phyloP scores from a whole-genome alignment of 2,113 vertebrate genomes.

The Rhagologus leucostigma region DNA sequence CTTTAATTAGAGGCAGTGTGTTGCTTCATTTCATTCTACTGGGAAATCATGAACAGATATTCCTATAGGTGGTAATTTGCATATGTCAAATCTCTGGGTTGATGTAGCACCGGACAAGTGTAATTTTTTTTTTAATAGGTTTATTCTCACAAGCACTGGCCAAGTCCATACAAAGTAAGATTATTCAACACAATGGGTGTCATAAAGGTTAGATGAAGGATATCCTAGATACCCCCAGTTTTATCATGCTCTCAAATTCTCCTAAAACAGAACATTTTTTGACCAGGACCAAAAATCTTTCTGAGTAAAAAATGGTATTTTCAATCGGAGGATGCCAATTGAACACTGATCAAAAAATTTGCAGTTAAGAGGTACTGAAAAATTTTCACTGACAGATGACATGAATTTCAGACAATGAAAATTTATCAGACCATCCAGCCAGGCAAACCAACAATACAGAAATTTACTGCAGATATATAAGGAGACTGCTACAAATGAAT shows the following conservation, averaged over 20 bases:
- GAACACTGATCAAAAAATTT: not conserved
- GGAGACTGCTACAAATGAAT: not conserved
- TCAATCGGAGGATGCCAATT: rapidly evolving
- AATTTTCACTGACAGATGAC: not conserved
- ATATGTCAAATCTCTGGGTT: not conserved
- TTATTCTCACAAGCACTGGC: not conserved
- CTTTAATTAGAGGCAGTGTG: not conserved
- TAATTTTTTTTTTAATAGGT: not conserved
- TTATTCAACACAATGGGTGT: not conserved
- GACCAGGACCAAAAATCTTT: not conserved
- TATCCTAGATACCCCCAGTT: not conserved
- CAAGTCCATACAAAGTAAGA: not conserved
- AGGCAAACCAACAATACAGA: not conserved
- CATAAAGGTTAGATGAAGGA: not conserved
- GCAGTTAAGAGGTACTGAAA: not conserved
- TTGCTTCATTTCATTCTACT: not conserved
- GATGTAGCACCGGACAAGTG: not conserved
- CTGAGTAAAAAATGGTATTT: not conserved
- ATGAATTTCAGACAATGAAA: not conserved
- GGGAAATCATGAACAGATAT: not conserved
- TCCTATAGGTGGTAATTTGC: not conserved
- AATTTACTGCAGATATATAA: not conserved
- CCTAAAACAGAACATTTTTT: not conserved
- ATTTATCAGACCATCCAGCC: not conserved
- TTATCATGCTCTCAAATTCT: not conserved